Evolutionary conservation across 2,888 invertebrate genomes (phyloP).

Genomic region (Drosophila anomelani): DNA sequence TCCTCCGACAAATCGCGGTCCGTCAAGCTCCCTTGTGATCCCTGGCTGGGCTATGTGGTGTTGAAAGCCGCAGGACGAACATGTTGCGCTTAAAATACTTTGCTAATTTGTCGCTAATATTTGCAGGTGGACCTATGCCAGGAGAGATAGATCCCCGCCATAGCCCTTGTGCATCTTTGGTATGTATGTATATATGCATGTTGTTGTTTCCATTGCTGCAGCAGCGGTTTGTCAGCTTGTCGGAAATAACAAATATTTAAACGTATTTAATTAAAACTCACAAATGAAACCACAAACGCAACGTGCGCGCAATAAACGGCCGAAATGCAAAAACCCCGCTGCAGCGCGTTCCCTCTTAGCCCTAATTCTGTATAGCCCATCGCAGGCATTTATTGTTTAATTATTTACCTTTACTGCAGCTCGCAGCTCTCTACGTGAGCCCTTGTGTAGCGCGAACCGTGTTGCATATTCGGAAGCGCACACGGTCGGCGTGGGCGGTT

Average conservation of each 20-base stretch:
- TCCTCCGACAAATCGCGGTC: not conserved
- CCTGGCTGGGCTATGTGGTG: constrained; percentile 57
- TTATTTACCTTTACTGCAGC: constrained; percentile 60
- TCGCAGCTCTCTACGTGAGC: constrained; percentile 38
- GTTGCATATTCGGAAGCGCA: constrained; percentile 54
- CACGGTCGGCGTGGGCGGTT: not conserved
- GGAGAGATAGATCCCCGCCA: not conserved
- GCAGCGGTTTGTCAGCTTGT: constrained; percentile 62
- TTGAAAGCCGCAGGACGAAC: constrained; percentile 76
- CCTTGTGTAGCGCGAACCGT: constrained; percentile 22
- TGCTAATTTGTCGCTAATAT: constrained; percentile 81
- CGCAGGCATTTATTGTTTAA: constrained; percentile 72
- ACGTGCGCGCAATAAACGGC: constrained; percentile 56
- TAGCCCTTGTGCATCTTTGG: constrained; percentile 3
- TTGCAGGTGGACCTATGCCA: constrained; percentile 58
- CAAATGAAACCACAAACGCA: constrained; percentile 76
- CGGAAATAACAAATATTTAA: constrained; percentile 80
- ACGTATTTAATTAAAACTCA: constrained; percentile 81
- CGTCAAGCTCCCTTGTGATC: not conserved
- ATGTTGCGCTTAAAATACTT: constrained; percentile 77
- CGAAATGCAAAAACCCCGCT: constrained; percentile 15
- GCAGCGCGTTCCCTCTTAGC: not conserved
- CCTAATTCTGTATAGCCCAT: constrained; percentile 8
- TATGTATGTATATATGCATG: not conserved
- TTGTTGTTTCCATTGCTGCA: constrained; percentile 16